Evolutionary conservation across 2,113 vertebrate species (phyloP), one percentile per base, ranked within the genome.

Genomic region (Leptodactylus fuscus): DNA sequence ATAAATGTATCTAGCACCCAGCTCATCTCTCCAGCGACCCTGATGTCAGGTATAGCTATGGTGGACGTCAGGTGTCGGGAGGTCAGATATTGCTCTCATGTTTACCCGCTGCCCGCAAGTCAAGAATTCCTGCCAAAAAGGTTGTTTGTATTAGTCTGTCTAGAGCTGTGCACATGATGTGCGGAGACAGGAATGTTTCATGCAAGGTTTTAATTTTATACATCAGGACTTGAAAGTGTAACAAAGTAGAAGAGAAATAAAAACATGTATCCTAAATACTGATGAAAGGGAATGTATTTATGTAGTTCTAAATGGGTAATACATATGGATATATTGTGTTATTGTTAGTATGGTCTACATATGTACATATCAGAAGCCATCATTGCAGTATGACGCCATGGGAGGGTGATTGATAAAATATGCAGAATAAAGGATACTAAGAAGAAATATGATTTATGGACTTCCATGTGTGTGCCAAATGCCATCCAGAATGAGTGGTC

Each of bases 21-120:
- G 29, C 48, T 36, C 76, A 38, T 4, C 18, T 77, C 22, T 74
- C 44, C 16, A 29, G 13, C 24, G 10, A 38, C 78, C 55, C 22
- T 27, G 11, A 13, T 62, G 78, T 75, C 81, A 71, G 81, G 18
- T 51, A 71, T 82, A 55, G 81, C 49, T 71, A 10, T 27, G 46
- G 38, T 24, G 36, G 38, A 67, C 44, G 18, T 82, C 67, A n/a
- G n/a, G n/a, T n/a, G n/a, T n/a, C n/a, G n/a, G n/a, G n/a, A 82
- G 58, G 27, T 53, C 53, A 60, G 16, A 58, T 38, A 58, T 58
- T 58, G 32, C 76, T 78, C 20, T 24, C 48, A 78, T 78, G 76
- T 36, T 58, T 58, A 58, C 32, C 34, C 38, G 10, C 16, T n/a
- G 51, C 49, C 76, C 13, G n/a, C 2, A 8, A 34, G 10, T 78